Conservation (phyloP, 2,888 invertebrate genomes). For the Cerastis leucographa region DNA sequence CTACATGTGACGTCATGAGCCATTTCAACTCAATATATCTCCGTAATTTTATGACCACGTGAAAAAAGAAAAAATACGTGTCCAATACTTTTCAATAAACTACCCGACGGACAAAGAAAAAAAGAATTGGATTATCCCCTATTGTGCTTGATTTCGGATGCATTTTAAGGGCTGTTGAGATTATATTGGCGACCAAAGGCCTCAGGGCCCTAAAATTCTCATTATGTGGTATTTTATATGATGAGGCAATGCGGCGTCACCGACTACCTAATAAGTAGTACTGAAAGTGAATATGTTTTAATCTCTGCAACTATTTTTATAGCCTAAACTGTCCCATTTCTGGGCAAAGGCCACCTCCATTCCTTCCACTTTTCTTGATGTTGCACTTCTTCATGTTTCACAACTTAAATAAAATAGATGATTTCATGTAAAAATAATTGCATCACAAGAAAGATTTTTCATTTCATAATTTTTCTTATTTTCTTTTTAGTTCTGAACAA, state of each 20-base stretch:
- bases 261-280: neutral
- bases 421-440: neutral
- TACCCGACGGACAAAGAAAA: no score
- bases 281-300: neutral
- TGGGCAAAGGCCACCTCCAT: no score
- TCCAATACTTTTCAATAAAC: no score
- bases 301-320: neutral
- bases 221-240: neutral
- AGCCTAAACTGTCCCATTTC: no score
- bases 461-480: neutral
- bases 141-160: neutral
- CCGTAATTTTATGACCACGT: no score
- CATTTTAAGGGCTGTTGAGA: neutral
- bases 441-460: neutral
- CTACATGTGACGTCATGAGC: no score
- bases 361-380: no score
- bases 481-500: slow-evolving; percentile 9
- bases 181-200: neutral
- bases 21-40: no score
- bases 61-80: no score
- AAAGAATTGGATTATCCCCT: no score
- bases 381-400: no score
- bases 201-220: neutral
- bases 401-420: neutral
- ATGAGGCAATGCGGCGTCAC: neutral